Percentiles rank a stretch among this genome's conserved stretches.
phyloP scores from a whole-genome alignment of 2,113 vertebrate genomes.

The Trogon surrucura region DNA sequence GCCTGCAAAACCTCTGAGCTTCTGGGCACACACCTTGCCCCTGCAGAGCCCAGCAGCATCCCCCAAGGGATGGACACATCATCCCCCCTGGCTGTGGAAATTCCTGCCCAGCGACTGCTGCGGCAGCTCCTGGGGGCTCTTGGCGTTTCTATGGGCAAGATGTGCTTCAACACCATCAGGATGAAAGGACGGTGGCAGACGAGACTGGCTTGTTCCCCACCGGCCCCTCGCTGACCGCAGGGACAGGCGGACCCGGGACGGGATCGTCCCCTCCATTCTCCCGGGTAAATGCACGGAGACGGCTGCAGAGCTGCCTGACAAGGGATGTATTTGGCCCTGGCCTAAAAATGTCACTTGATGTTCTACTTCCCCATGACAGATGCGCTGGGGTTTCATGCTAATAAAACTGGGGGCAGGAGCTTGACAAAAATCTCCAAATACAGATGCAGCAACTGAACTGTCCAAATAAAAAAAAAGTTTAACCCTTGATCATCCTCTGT shows the following conservation, averaged over 20 bases:
- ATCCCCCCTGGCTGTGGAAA: not conserved
- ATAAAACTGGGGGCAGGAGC: not conserved
- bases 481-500: not conserved
- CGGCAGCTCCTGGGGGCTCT: fast-evolving
- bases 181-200: not conserved
- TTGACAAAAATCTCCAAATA: not conserved
- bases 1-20: not conserved
- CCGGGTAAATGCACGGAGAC: not conserved
- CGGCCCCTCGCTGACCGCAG: fast-evolving
- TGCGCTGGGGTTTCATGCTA: not conserved
- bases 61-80: not conserved
- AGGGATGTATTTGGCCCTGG: slow-evolving; percentile 15
- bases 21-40: fast-evolving
- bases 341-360: slow-evolving; percentile 7
- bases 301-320: not conserved
- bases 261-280: not conserved
- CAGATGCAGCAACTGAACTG: not conserved
- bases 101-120: fast-evolving
- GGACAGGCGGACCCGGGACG: not conserved
- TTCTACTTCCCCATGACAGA: not conserved
- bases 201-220: not conserved
- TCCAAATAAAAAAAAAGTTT: not conserved
- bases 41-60: not conserved
- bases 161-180: not conserved
- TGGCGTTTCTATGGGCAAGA: not conserved